These are phyloP conservation scores for Meriones psammophilus DNA, from an alignment of 2,797 vertebrate species.

Conservation along the genomic window DNA sequence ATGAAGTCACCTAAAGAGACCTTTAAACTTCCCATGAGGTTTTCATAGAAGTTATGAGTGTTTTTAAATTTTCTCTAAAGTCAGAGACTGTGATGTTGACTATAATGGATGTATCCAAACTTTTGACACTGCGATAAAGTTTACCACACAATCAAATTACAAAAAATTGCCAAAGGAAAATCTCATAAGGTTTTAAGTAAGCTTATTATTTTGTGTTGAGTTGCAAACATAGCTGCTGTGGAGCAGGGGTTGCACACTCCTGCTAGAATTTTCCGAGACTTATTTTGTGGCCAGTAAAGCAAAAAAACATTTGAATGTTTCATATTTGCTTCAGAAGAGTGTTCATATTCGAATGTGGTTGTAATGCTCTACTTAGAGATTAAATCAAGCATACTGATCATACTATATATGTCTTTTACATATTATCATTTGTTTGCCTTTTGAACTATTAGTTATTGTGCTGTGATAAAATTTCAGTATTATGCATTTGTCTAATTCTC, in stretches of 20 bases:
- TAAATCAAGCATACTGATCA: conserved; percentile 1
- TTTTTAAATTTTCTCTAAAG: conserved; percentile 6
- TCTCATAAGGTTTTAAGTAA: background rate
- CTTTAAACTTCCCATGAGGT: background rate
- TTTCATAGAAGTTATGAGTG: background rate
- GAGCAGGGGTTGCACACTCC: background rate
- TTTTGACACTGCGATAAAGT: background rate
- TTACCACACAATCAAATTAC: background rate
- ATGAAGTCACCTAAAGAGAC: conserved; percentile 31
- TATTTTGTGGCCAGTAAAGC: background rate
- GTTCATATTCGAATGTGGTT: background rate
- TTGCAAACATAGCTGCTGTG: background rate
- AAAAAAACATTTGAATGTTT: conserved; percentile 36
- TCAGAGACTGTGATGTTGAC: background rate
- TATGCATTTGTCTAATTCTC: conserved; percentile 7
- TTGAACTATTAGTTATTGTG: conserved; percentile 21
- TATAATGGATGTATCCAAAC: background rate
- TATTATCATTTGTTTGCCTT: conserved; percentile 6
- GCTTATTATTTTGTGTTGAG: background rate
- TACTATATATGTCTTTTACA: conserved; percentile 18
- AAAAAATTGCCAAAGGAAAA: background rate
- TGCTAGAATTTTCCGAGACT: conserved; percentile 22
- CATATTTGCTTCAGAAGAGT: conserved; percentile 11
- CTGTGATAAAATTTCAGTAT: conserved; percentile 29
- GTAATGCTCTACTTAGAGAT: background rate